These are phyloP conservation scores for Mesorhabditis sp. DNA, from an alignment of 2,888 invertebrate genomes.

Conservation along the genomic window DNA sequence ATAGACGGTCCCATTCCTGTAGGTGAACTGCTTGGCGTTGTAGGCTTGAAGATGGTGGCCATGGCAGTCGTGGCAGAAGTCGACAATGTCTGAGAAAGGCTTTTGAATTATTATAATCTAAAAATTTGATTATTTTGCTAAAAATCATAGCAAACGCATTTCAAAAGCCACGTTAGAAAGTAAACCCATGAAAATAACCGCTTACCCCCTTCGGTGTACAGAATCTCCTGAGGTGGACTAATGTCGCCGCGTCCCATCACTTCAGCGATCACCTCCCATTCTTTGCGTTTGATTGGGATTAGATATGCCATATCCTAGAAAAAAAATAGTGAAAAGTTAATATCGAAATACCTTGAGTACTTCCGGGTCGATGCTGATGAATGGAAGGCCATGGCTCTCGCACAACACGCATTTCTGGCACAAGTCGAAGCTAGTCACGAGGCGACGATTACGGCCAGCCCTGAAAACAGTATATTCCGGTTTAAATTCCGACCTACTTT, in stretches of 20 bases:
- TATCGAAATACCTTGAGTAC: neutral
- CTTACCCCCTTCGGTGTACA: neutral
- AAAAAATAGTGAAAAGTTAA: neutral
- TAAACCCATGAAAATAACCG: neutral
- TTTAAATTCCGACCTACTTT: neutral
- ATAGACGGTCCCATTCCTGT: conserved; percentile 33
- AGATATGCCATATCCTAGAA: neutral
- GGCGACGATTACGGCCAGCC: neutral
- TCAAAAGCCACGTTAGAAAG: no score
- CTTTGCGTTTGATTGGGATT: neutral
- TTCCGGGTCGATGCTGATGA: neutral
- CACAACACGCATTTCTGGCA: conserved; percentile 16
- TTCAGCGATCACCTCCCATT: neutral
- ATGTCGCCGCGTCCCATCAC: neutral
- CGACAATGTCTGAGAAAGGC: conserved; percentile 10
- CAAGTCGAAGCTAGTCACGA: neutral
- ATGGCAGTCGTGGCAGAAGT: conserved; percentile 27
- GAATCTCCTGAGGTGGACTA: neutral
- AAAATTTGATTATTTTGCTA: neutral
- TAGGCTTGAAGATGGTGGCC: conserved; percentile 19
- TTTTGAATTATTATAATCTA: neutral
- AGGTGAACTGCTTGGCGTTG: conserved; percentile 21
- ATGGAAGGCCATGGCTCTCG: conserved; percentile 10
- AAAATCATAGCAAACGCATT: neutral
- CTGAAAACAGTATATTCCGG: neutral